phyloP scores from a whole-genome alignment of 2,113 vertebrate species.

The Sapayoa aenigma region DNA sequence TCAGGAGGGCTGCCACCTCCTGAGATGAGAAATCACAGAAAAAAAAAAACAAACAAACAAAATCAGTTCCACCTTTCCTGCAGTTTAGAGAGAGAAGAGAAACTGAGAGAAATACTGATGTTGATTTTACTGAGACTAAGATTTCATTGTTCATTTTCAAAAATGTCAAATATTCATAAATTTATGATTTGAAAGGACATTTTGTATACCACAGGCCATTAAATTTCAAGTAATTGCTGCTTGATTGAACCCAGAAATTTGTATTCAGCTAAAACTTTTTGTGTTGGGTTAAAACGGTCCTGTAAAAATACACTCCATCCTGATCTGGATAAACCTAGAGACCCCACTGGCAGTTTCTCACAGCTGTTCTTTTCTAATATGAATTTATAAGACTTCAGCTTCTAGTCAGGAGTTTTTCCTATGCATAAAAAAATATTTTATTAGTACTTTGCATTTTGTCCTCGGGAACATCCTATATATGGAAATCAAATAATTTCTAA shows the following conservation, averaged over 20 bases:
- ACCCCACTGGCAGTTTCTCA: background rate
- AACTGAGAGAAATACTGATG: background rate
- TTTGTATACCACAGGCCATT: background rate
- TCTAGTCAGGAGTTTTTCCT: background rate
- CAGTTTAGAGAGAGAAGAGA: background rate
- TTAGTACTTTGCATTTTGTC: background rate
- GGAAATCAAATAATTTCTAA: background rate
- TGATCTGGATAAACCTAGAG: background rate
- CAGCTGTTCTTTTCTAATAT: background rate
- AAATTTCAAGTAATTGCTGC: background rate
- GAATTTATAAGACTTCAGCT: background rate
- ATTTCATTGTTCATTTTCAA: background rate
- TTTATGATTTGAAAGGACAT: background rate
- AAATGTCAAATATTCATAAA: background rate
- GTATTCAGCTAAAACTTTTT: background rate
- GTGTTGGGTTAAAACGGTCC: background rate
- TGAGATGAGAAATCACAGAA: background rate
- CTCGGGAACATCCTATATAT: background rate
- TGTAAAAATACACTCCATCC: background rate
- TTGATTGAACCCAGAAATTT: background rate
- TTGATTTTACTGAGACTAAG: background rate
- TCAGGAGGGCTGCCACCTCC: accelerated
- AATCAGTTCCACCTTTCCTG: background rate
- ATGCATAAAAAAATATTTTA: background rate
- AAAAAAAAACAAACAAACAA: background rate